These are phyloP conservation scores for Gymnoscopelus braueri DNA, from an alignment of 2,797 vertebrate species.

Conservation along the genomic window DNA sequence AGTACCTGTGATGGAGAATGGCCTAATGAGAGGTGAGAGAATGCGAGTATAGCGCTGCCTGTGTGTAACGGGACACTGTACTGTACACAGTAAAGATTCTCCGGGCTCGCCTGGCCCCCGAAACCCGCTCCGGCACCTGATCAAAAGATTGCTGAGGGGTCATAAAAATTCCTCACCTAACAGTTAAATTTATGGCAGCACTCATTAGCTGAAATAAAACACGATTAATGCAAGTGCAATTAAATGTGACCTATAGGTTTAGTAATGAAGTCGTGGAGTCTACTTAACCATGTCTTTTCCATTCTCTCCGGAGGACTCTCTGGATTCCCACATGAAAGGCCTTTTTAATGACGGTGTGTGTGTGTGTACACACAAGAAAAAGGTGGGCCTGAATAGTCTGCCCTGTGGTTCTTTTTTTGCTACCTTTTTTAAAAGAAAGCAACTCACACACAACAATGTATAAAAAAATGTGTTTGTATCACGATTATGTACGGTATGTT, in stretches of 20 bases:
- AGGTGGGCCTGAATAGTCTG: slow-evolving; percentile 42
- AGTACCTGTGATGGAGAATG: slow-evolving; percentile 60
- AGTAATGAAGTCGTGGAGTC: slow-evolving; percentile 71
- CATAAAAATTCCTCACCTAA: slow-evolving; percentile 87
- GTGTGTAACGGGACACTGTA: slow-evolving; percentile 83
- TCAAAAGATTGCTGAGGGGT: slow-evolving; percentile 83
- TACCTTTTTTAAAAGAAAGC: slow-evolving; percentile 24
- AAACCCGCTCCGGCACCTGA: slow-evolving; percentile 78
- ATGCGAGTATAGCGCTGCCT: slow-evolving; percentile 60
- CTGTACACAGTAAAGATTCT: slow-evolving; percentile 85
- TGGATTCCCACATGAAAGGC: slow-evolving; percentile 61
- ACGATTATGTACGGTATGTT: neutral
- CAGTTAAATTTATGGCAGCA: slow-evolving; percentile 84
- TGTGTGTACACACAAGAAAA: slow-evolving; percentile 33
- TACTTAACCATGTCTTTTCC: slow-evolving; percentile 73
- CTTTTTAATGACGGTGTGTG: slow-evolving; percentile 45
- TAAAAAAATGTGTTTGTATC: neutral
- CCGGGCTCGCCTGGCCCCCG: slow-evolving; percentile 57
- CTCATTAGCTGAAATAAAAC: slow-evolving; percentile 87
- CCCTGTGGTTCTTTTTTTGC: slow-evolving; percentile 34
- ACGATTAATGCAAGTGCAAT: slow-evolving; percentile 85
- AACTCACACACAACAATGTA: neutral
- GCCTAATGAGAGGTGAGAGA: slow-evolving; percentile 82
- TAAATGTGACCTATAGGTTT: slow-evolving; percentile 82
- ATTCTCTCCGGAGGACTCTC: slow-evolving; percentile 55